Evolutionary conservation across 2,888 invertebrate species (phyloP), one percentile per base, ranked within the genome.

Genomic region (Drosophila barbarae): DNA sequence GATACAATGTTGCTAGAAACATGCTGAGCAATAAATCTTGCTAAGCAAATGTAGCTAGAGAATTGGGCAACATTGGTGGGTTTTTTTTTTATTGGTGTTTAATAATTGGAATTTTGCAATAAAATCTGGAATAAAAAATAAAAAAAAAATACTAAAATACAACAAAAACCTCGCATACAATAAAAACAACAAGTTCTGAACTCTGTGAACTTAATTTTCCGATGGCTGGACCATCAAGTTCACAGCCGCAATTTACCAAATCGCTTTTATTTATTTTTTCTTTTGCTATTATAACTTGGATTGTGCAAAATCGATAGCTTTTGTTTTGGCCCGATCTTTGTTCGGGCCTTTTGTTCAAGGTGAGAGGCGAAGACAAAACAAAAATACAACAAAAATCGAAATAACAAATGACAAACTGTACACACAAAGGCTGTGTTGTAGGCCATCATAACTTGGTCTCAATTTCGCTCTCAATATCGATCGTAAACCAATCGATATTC

Each of bases 301-400:
- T 66, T 67, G 41, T 46, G 42, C 42, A 49, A 49, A 49, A 36
- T n/a, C 28, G 18, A 23, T 3, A 46, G 32, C 52, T 38, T 52
- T 56, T 65, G 55, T 69, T 23, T 50, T 36, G 36, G 60, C 49
- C 50, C 47, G 61, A 41, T 70, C 63, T 70, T 65, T 47, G 59
- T 60, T 57, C 38, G 47, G 56, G 73, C 59, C 30, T 46, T 46
- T 46, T 46, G 46, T 46, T 76, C 84, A 78, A 78, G 84, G 77
- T 82, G 53, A 78, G 58, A 52, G 73, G 68, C 72, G 55, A 73
- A 66, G 46, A 58, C 12, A 74, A 56, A 18, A 15, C 1, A 36
- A 60, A 68, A 64, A 69, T 60, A 69, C 21, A 18, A 18, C 5
- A 46, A 59, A 71, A 30, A 8, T 12, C 5, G 7, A 46, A 15